phyloP scores from a whole-genome alignment of 92 coral and sea anemone genomes.

The Ricordea florida region DNA sequence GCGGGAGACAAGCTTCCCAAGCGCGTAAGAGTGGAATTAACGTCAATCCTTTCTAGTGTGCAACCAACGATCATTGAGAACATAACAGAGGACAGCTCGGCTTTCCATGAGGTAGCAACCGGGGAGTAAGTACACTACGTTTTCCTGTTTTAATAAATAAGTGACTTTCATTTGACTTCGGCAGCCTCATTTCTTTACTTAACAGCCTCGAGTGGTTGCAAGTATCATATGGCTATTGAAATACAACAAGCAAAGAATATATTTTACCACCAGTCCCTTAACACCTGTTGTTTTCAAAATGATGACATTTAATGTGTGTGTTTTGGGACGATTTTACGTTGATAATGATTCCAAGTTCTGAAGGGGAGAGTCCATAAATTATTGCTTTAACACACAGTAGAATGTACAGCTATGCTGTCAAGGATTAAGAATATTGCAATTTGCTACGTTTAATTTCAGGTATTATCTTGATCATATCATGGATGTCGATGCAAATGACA shows the following conservation, averaged over 20 bases:
- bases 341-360: no score
- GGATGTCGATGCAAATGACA: constrained; percentile 1
- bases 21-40: constrained; percentile 52
- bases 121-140: constrained; percentile 66
- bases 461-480: constrained; percentile 15
- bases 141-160: not conserved
- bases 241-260: no score
- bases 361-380: no score
- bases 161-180: not conserved
- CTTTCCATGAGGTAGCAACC: constrained; percentile 43
- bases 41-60: constrained; percentile 41
- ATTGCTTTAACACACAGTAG: no score
- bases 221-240: no score
- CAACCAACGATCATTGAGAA: constrained; percentile 52
- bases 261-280: no score
- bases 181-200: no score
- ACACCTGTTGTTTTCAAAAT: no score
- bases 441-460: not conserved
- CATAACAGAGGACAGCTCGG: constrained; percentile 12
- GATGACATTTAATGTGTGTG: no score
- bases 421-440: not conserved
- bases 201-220: no score
- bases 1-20: constrained; percentile 48
- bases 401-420: no score
- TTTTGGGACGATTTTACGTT: no score